Evolutionary conservation across 2,797 vertebrate genomes (phyloP).

Genomic region (Acanthornis magna): DNA sequence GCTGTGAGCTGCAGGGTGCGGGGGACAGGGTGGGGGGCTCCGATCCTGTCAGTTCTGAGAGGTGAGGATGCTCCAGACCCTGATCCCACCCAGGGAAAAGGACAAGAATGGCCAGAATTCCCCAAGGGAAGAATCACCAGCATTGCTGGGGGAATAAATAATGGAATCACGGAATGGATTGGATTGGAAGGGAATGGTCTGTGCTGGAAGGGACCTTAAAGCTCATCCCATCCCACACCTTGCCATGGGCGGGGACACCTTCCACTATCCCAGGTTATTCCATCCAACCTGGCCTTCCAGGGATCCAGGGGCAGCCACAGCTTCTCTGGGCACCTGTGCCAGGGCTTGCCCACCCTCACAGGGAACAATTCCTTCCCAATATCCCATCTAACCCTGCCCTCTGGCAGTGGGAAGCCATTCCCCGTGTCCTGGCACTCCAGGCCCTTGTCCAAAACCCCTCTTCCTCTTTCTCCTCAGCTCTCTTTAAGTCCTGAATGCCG

Average conservation of each 20-base stretch:
- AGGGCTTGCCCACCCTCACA: no score
- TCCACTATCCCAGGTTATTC: rapidly evolving
- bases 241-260: neutral
- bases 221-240: rapidly evolving
- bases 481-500: neutral
- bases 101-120: neutral
- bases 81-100: neutral
- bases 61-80: neutral
- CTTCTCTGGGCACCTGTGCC: neutral
- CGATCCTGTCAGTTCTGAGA: neutral
- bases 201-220: neutral
- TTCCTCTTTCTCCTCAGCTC: neutral
- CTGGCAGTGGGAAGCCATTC: neutral
- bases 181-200: neutral
- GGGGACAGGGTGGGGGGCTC: neutral
- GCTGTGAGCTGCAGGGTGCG: neutral
- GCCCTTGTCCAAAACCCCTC: neutral
- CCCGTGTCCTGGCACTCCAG: neutral
- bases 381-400: neutral
- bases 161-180: neutral
- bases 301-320: neutral
- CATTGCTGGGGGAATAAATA: neutral
- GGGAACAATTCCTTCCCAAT: rapidly evolving
- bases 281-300: neutral
- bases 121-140: neutral